Evolutionary conservation across 2,888 invertebrate species (phyloP).

Genomic region (Blomia tropicalis): DNA sequence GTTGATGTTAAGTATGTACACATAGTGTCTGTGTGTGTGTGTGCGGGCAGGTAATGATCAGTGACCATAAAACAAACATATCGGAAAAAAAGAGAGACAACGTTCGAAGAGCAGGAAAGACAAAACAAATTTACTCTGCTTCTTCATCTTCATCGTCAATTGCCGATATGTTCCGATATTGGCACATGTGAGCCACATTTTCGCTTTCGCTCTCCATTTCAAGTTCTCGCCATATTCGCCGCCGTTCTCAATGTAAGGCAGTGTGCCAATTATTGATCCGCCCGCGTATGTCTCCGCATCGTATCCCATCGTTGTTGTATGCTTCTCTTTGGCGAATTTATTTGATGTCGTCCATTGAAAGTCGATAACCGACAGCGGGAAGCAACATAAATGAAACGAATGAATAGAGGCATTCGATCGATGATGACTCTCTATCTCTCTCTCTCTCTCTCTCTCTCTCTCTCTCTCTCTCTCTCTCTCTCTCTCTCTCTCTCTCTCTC

Average conservation of each 20-base stretch:
- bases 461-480: too few relatives aligned
- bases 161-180: background rate
- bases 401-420: too few relatives aligned
- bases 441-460: too few relatives aligned
- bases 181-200: background rate
- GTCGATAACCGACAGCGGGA: background rate
- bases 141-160: background rate
- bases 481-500: too few relatives aligned
- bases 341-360: background rate
- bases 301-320: too few relatives aligned
- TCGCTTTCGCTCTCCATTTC: background rate
- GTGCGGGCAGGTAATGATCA: background rate
- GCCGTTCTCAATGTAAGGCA: background rate
- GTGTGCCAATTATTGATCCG: slow-evolving; percentile 15
- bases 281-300: too few relatives aligned
- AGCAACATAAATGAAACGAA: too few relatives aligned
- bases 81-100: background rate
- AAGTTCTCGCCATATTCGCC: background rate
- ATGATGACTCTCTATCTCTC: too few relatives aligned
- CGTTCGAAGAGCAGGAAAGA: background rate
- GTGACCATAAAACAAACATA: slow-evolving; percentile 12
- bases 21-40: too few relatives aligned
- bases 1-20: background rate
- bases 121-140: background rate
- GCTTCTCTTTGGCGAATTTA: too few relatives aligned